Evolutionary conservation across 1,140 invertebrate genomes (phyloP), one percentile per base, ranked within the genome.

Genomic region (Pseudoatta argentina): DNA sequence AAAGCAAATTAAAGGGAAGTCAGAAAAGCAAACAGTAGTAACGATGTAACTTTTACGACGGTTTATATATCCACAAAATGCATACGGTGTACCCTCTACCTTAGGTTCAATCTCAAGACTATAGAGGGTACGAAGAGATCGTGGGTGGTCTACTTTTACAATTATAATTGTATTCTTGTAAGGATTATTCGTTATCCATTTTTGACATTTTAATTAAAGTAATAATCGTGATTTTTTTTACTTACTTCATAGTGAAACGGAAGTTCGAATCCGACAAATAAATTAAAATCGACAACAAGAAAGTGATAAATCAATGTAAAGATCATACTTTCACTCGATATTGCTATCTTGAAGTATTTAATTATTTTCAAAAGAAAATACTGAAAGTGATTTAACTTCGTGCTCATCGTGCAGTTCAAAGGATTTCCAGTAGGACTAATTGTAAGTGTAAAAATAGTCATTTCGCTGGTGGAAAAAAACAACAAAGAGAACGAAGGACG

Each of bases 51-150:
- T 82, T 72, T 82, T 82, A 82, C 66, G 21, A 71, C 18, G 21
- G 51, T 69, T 81, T 79, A 53, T 57, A 8, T 30, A 7, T 6
- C 34, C 21, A 59, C 34, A 64, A 76, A 8, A 86, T 86, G 55
- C 24, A 30, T 44, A 39, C 18, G 16, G 24, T 5, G 18, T 34
- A 48, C 18, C 18, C 34, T 34, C 0, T 44, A 30, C 3, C 14
- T 27, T 21, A 18, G 3, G 24, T 4, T 10, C 59, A 59, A 55
- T 24, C 24, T 27, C 12, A 72, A 44, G 66, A 39, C 18, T 78
- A 51, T 27, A 44, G 24, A 63, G 6, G 8, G 14, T 34, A 55
- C 5, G 59, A 73, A 51, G 78, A 78, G 44, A 14, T 66, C 24
- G n/a, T 34, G 30, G 63, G 30, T 48, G 57, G 55, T 78, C 53